Base-by-base conservation (phyloP, 2,888 invertebrate genomes). In the Pristionchus mayeri region DNA sequence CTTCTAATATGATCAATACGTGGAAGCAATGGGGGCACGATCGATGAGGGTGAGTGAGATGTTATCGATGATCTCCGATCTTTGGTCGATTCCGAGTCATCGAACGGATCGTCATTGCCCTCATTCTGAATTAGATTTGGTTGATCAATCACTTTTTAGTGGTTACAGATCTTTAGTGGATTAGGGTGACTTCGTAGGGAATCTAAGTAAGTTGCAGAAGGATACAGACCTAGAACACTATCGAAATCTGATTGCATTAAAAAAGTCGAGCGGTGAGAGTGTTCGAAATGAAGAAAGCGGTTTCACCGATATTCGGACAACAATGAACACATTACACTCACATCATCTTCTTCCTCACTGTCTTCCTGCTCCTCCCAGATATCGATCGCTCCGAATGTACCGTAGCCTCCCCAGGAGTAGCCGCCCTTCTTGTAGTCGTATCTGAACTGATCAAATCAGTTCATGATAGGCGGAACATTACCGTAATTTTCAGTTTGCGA, bases 391-490 rank as follows among this genome's bases (percentile, higher is more conserved):
- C 80, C 80, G 27, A 80, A 80, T 0, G 54, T 57, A 30, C 80
- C 80, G 57, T 80, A 80, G 3, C 80, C 80, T 34, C 80, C 80
- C 80, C 54, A 54, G 9, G 57, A 37, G 48, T 80, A 80, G 54
- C 80, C 80, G 37, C 80, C 80, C 80, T 80, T 80, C 16, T 50
- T 80, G 80, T 80, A 80, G 54, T 80, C 57, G 57, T 80, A 80
- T 21, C 80, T 80, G 54, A 21, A 27, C 24, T 27, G 13, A 27
- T 63, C 27, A 16, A 16, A 63, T 27, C 27, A 27, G 34, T 6
- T 30, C n/a, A 54, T 54, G 13, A 21, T 16, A 21, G 21, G 24
- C 40, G 40, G 71, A 40, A 71, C 16, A 34, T 18, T 30, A 34
- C 3, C 6, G 63, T 63, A 63, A 18, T 11, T 67, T 11, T 67